Base-by-base conservation (phyloP, 2,888 invertebrate species). In the Rotaria sp. region DNA sequence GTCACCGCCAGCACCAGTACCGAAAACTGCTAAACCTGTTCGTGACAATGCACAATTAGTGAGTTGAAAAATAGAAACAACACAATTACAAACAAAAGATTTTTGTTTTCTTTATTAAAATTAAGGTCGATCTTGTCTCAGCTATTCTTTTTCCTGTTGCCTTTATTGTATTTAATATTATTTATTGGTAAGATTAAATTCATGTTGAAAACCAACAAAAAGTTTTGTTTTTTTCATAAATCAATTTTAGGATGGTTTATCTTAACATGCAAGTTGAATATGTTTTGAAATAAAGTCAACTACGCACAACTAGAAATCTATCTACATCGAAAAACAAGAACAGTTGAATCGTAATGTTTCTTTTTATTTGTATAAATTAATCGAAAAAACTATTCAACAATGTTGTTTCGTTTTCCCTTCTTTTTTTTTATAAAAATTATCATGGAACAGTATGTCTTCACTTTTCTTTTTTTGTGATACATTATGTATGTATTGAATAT, bases 141-240 rank as follows among this genome's bases (percentile, higher is more conserved):
- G 57, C 85, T n/a, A 80, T 87, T 84, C 55, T 87, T 41, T 87
- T 87, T 84, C 87, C 87, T 35, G 84, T 85, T 13, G 75, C 87
- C 30, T 87, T 87, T 38, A 85, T 87, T 52, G 52, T 87, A 38
- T 87, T 87, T 57, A 87, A 87, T 55, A 87, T 87, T 57, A 84
- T 87, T 48, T 87, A 87, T 41, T 87, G 87, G 80, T 80, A 80
- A 80, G 67, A 67, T 67, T 2, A 24, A 15, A 21, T 7, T 0
- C 13, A 24, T 24, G 1, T 26, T 11, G 0, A n/a, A 41, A 21
- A 24, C 24, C 10, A 41, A 26, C 2, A 21, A 35, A 38, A 18
- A 13, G 3, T 38, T 24, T 38, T 38, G 2, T 75, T 41, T 7
- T 59, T 26, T 59, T 59, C 4, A 18, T 59, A 55, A 26, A 55